Evolutionary conservation across 2,797 vertebrate genomes (phyloP).

Genomic region (Galago senegalensis): DNA sequence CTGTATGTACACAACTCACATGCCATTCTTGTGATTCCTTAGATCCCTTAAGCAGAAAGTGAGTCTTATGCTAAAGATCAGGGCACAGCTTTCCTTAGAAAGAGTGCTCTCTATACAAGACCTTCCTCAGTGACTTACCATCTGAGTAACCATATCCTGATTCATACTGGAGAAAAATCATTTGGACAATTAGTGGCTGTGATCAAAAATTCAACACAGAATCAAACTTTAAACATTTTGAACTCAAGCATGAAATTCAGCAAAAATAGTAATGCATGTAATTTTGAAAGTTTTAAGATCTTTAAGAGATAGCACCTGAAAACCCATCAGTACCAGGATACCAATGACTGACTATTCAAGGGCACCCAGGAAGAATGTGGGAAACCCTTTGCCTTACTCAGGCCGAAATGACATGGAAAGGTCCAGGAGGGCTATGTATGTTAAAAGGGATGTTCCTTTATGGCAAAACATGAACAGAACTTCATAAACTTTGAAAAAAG

Average conservation of each 20-base stretch:
- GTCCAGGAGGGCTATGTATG: conserved; percentile 87
- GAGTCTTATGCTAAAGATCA: too few species aligned
- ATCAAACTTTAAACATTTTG: background rate
- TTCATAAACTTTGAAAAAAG: conserved; percentile 90
- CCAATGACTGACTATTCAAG: background rate
- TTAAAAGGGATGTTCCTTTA: conserved; percentile 92
- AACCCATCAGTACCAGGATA: background rate
- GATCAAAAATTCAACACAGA: background rate
- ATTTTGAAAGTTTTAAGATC: background rate
- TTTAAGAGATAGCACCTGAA: background rate
- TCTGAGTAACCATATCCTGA: background rate
- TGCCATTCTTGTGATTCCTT: too few species aligned
- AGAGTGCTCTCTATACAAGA: too few species aligned
- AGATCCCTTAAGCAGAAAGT: too few species aligned
- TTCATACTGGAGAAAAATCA: background rate
- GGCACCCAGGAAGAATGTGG: background rate
- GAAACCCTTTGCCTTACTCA: background rate
- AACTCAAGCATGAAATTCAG: background rate
- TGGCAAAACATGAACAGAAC: conserved; percentile 95
- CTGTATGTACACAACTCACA: too few species aligned
- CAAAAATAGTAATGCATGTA: background rate
- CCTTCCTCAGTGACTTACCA: background rate
- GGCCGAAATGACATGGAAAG: background rate
- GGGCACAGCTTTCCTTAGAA: too few species aligned
- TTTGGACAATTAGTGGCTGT: background rate